phyloP scores from a whole-genome alignment of 2,113 vertebrate genomes.

The Microcebus ravelobensis region DNA sequence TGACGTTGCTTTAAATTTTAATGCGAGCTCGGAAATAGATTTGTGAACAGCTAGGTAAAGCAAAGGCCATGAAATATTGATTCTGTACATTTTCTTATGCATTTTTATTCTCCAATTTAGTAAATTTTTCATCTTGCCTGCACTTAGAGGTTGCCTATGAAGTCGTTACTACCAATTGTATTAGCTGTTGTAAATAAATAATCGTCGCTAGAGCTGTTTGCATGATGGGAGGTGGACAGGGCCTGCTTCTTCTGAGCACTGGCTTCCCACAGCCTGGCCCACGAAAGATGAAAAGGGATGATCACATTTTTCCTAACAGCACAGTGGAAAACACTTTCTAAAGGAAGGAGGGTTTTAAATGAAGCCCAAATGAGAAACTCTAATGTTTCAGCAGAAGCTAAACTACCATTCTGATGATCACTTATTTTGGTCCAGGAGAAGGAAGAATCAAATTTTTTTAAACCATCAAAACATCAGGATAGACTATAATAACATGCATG shows the following conservation, averaged over 20 bases:
- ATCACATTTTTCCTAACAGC: conserved; percentile 79
- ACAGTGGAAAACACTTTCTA: background rate
- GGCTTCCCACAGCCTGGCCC: conserved; percentile 61
- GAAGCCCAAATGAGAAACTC: background rate
- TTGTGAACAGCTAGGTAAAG: conserved; percentile 99
- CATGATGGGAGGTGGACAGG: conserved; percentile 82
- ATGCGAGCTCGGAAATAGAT: conserved; percentile 95
- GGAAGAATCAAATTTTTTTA: background rate
- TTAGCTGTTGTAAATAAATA: conserved; percentile 91
- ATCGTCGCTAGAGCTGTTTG: conserved; percentile 83
- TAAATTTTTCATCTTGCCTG: conserved; percentile 96
- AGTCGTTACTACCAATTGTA: conserved; percentile 90
- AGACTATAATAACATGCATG: background rate
- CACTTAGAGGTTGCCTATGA: conserved; percentile 94
- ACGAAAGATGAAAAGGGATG: conserved; percentile 76
- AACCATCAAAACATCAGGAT: background rate
- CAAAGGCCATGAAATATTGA: conserved; percentile 99
- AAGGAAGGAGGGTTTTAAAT: conserved; percentile 12
- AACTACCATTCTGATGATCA: background rate
- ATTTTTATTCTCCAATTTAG: conserved; percentile 98
- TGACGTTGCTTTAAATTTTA: conserved; percentile 95
- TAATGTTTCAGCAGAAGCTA: background rate
- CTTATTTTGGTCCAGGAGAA: background rate
- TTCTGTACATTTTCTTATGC: conserved; percentile 99
- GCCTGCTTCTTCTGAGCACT: conserved; percentile 74